These are phyloP conservation scores for Trogon melanurus DNA, from an alignment of 2,113 vertebrate species.

Conservation along the genomic window DNA sequence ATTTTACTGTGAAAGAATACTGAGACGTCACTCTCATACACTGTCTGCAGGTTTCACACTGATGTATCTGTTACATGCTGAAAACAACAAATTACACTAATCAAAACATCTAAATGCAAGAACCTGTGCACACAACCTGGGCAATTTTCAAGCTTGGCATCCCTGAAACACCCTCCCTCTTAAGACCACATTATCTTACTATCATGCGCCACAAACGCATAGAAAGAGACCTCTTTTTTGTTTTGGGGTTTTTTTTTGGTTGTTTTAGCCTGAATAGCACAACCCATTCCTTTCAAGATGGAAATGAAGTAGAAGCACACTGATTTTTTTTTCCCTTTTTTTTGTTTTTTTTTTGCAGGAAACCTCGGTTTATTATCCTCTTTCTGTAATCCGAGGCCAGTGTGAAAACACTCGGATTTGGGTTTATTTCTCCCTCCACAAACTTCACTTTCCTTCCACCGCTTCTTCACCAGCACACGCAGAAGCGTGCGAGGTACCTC, in stretches of 20 bases:
- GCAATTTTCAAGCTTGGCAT: not conserved
- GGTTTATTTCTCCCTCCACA: not conserved
- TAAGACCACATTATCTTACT: not conserved
- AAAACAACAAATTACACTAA: not conserved
- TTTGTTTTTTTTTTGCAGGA: not conserved
- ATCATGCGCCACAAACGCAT: accelerated
- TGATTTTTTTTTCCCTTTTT: not conserved
- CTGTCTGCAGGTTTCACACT: not conserved
- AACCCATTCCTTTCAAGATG: not conserved
- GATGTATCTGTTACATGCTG: not conserved
- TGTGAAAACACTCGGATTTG: accelerated
- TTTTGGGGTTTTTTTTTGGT: not conserved
- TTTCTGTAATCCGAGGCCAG: not conserved
- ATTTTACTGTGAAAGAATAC: not conserved
- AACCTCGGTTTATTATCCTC: not conserved
- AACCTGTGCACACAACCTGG: not conserved
- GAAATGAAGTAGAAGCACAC: not conserved
- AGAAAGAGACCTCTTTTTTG: not conserved
- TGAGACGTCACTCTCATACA: not conserved
- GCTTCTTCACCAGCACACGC: not conserved
- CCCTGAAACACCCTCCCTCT: not conserved
- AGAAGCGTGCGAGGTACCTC: not conserved
- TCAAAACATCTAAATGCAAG: not conserved
- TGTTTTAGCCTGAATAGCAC: not conserved
- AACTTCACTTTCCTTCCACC: not conserved